Percentiles rank a stretch among this genome's conserved stretches.
Evolutionary conservation across 2,888 invertebrate genomes (phyloP).

Genomic region (Lathronympha strigana): DNA sequence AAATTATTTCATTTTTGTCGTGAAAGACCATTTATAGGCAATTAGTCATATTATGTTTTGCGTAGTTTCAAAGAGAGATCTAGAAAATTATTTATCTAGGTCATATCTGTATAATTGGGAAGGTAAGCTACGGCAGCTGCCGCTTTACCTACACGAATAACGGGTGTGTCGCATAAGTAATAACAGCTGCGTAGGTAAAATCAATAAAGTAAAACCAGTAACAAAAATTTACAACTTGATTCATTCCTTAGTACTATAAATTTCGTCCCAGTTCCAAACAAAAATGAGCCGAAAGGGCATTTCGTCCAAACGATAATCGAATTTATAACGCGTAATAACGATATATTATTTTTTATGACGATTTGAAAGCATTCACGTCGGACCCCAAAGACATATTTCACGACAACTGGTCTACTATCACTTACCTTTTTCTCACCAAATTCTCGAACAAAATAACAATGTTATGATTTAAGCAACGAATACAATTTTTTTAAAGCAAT

Average conservation of each 20-base stretch:
- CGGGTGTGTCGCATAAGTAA: no score
- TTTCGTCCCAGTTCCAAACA: neutral
- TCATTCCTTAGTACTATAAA: neutral
- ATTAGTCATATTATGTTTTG: no score
- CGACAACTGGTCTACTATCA: conserved; percentile 40
- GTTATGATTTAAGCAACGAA: neutral
- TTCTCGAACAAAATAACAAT: conserved; percentile 9
- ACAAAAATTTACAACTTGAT: neutral
- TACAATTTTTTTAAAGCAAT: neutral
- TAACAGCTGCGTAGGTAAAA: no score
- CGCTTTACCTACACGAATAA: no score
- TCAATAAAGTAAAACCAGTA: no score
- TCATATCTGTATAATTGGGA: no score
- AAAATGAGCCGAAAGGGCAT: conserved; percentile 38
- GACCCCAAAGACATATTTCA: conserved; percentile 55
- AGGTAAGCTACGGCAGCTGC: no score
- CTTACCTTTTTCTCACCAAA: conserved; percentile 19
- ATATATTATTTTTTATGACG: conserved; percentile 61
- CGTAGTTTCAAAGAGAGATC: no score
- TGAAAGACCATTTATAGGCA: no score
- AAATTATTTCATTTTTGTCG: no score
- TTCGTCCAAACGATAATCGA: conserved; percentile 49
- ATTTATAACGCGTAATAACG: conserved; percentile 57
- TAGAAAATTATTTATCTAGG: no score
- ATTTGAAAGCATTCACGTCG: conserved; percentile 53